Evolutionary conservation across 2,113 vertebrate genomes (phyloP), one percentile per base, ranked within the genome.

Genomic region (Otus sunia): DNA sequence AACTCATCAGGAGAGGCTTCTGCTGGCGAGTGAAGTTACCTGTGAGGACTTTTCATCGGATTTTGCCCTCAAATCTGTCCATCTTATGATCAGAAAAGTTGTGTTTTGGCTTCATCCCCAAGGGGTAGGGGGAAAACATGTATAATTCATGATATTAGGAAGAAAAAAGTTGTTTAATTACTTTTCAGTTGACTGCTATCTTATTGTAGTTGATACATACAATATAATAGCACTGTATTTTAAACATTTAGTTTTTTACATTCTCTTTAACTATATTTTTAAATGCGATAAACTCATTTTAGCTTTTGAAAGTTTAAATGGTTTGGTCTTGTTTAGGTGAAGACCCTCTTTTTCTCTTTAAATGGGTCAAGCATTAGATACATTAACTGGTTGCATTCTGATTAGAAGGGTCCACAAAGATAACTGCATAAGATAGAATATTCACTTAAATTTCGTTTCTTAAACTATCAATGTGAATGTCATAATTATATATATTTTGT

Each of bases 401-500:
- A 94, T 82, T 91, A 94, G 83, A 95, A 97, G 97, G 97, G 97
- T 97, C 97, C 97, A 95, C 92, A 82, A 96, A 92, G 93, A 91
- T 95, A 91, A 84, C 94, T 93, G 95, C 96, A 16, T 96, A 94
- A 87, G 95, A 90, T 94, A 96, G 87, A 96, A 91, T 97, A 98
- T 97, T 97, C 97, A 96, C 95, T 96, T 96, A 96, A 97, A 97
- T 98, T 98, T 98, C 96, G 97, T 98, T 97, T 98, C 97, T 96
- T 98, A 97, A 98, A 97, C 96, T 97, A 98, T 97, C 98, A 97
- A 98, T 98, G 98, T 98, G 98, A 98, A 98, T 98, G 98, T 98
- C 97, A 97, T 98, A 97, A 98, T 98, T 98, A 98, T 98, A 98
- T 98, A 98, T 98, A 96, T 98, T 98, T 98, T 98, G 97, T 97